Percentiles rank a stretch among this genome's conserved stretches.
These are phyloP conservation scores for Papilio protenor DNA, from an alignment of 2,888 invertebrate genomes.

Conservation along the genomic window DNA sequence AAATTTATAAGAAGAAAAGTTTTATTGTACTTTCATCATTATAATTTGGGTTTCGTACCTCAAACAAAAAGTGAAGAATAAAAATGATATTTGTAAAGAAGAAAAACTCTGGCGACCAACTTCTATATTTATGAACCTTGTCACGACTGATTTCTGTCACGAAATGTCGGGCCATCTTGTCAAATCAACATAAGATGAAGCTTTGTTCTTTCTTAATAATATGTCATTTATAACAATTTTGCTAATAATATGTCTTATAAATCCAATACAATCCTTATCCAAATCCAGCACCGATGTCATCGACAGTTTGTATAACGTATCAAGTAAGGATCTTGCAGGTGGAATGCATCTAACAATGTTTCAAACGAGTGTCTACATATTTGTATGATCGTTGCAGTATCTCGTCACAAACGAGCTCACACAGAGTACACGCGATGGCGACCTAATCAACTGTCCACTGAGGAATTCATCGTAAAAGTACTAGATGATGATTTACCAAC, in stretches of 20 bases:
- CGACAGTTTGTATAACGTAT: conserved; percentile 60
- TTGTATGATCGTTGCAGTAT: conserved; percentile 51
- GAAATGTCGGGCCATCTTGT: conserved; percentile 32
- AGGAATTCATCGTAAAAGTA: conserved; percentile 77
- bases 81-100: not conserved
- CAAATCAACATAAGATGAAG: conserved; percentile 60
- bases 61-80: not conserved
- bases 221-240: conserved; percentile 76
- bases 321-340: conserved; percentile 58
- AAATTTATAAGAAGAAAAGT: not conserved
- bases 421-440: conserved; percentile 75
- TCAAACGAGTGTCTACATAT: not conserved
- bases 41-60: not conserved
- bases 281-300: conserved; percentile 60
- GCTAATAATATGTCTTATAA: conserved; percentile 69
- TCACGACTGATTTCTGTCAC: conserved; percentile 32
- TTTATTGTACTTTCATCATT: not conserved
- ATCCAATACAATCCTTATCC: conserved; percentile 59
- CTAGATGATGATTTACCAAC: conserved; percentile 72
- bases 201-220: conserved; percentile 67
- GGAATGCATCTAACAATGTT: not conserved
- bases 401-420: conserved; percentile 58
- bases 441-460: conserved; percentile 62
- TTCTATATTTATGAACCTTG: conserved; percentile 12
- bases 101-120: conserved; percentile 40